Percentiles rank a stretch among this genome's conserved stretches.
Evolutionary conservation across 2,113 vertebrate species (phyloP).

Genomic region (Chlamydotis undulata): DNA sequence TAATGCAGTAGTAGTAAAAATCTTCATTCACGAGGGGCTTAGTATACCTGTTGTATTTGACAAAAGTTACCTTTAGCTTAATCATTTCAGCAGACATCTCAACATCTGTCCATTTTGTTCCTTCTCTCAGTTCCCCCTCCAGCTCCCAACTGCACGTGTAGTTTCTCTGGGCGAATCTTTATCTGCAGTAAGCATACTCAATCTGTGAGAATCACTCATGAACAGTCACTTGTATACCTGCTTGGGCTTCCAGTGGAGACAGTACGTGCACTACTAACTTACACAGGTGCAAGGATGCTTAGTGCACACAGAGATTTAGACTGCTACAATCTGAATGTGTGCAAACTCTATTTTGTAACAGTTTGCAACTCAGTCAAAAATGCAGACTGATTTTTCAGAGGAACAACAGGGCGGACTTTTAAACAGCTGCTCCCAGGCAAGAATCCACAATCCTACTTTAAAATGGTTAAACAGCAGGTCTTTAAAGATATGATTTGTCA

Average conservation of each 20-base stretch:
- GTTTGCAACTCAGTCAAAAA: neutral
- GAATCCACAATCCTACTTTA: neutral
- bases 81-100: neutral
- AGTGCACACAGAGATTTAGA: neutral
- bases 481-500: neutral
- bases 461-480: neutral
- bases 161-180: neutral
- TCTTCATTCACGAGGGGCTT: neutral
- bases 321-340: neutral
- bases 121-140: neutral
- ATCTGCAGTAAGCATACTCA: neutral
- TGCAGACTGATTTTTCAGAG: neutral
- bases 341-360: neutral
- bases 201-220: neutral
- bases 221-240: neutral
- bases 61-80: neutral
- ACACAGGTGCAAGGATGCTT: accelerated
- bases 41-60: neutral
- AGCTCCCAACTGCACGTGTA: neutral
- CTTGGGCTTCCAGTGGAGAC: neutral
- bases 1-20: neutral
- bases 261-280: neutral
- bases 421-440: neutral
- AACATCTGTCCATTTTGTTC: neutral
- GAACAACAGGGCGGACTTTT: neutral